Base-by-base conservation (phyloP, 2,888 invertebrate species). In the Stenurella melanura region DNA sequence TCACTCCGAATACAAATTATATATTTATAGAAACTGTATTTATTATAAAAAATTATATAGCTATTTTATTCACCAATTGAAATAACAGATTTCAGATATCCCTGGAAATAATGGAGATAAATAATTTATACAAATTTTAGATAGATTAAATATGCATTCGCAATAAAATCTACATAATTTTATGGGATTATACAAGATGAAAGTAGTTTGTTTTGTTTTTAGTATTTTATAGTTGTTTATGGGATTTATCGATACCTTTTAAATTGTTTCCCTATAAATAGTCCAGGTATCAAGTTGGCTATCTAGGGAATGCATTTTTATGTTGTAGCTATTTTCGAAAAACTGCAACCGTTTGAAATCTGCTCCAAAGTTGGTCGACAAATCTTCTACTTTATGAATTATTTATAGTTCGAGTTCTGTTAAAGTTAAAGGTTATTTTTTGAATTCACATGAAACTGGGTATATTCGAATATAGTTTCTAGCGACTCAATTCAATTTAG, bases 91-190 rank as follows among this genome's bases (percentile, higher is more conserved):
- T 67, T 34, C 54, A 17, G 54, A 26, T 5, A 21, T 17, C 15
- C 67, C 21, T 26, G 67, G 67, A 50, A 54, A 67, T 67, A 67
- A n/a, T 18, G 15, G n/a, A 54, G 54, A 67, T 54, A 67, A 64
- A 42, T 42, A 64, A 19, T 64, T 67, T n/a, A 67, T 67, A n/a
- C 12, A 54, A 26, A 18, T 54, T 67, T 67, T 67, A 42, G 67
- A 50, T 19, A n/a, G 12, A 64, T 17, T 64, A 67, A 67, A 54
- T 54, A 67, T 67, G 26, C 67, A 54, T 67, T 54, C n/a, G 21
- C 26, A 54, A 67, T 67, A 67, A 67, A 54, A 67, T 54, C 15
- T 26, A 54, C 50, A 67, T 67, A 67, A 54, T 67, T 17, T 42
- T 19, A 42, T 21, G 19, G 19, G 50, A 54, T 42, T 54, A 34